Percentiles rank a stretch among this genome's conserved stretches.
Conservation (phyloP, 2,113 vertebrate species). For the Bungarus multicinctus region DNA sequence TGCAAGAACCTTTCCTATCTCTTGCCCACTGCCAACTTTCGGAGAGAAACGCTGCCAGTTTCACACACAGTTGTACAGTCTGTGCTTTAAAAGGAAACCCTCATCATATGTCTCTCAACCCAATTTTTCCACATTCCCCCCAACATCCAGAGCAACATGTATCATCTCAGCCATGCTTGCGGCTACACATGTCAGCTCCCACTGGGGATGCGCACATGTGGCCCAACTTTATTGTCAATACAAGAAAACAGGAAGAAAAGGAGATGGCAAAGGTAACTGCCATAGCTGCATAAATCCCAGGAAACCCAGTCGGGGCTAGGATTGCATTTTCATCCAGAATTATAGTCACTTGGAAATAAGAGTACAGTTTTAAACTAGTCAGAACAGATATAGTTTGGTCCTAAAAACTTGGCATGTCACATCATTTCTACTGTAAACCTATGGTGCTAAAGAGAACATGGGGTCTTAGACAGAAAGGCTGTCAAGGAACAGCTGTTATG, state of each 20-base stretch:
- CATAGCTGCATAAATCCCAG: conserved; percentile 2
- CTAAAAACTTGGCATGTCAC: neutral
- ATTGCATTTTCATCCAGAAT: conserved; percentile 1
- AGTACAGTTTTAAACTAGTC: conserved; percentile 1
- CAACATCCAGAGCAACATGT: neutral
- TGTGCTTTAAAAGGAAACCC: neutral
- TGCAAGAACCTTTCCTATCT: neutral
- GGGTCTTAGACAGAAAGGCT: neutral
- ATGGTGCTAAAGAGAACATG: neutral
- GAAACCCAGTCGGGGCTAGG: conserved; percentile 12
- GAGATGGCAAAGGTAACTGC: conserved; percentile 8
- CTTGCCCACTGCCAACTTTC: neutral
- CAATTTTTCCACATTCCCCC: neutral
- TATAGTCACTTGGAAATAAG: conserved; percentile 3
- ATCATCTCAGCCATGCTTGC: conserved; percentile 2
- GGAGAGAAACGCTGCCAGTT: neutral
- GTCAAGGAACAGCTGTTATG: neutral
- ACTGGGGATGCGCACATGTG: conserved; percentile 26
- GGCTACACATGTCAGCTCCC: conserved; percentile 25
- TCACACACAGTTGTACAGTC: neutral
- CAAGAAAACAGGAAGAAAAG: conserved; percentile 2
- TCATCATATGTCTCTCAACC: neutral
- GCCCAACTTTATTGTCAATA: conserved; percentile 3
- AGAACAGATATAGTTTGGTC: neutral
- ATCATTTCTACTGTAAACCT: neutral